Conservation (phyloP, 1,140 invertebrate species). For the Anoplophora glabripennis region DNA sequence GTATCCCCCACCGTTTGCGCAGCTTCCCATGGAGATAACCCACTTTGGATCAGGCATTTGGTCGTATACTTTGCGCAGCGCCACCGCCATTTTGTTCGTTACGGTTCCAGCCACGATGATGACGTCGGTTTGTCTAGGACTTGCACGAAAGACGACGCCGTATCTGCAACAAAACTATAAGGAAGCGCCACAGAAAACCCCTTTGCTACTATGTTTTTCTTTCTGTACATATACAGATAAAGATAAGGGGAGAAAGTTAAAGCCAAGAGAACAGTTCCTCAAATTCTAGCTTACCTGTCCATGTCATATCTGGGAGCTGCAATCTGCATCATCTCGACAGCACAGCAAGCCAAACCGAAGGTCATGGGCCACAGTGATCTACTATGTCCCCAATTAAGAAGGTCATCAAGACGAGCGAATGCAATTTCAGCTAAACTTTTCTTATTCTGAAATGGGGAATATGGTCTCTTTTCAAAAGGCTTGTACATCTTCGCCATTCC, state of each 20-base stretch:
- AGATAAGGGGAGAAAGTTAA: no score
- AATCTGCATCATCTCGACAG: slow-evolving; percentile 99
- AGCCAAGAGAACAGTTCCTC: no score
- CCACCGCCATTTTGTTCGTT: slow-evolving; percentile 99
- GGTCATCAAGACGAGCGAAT: slow-evolving; percentile 70
- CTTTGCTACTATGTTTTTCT: no score
- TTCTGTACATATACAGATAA: no score
- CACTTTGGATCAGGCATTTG: slow-evolving; percentile 83
- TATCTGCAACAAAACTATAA: slow-evolving; percentile 17
- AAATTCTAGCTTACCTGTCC: no score
- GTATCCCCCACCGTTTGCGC: slow-evolving; percentile 98
- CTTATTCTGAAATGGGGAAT: slow-evolving; percentile 33
- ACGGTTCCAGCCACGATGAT: slow-evolving; percentile 98
- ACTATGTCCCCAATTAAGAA: slow-evolving; percentile 93
- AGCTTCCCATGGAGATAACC: slow-evolving; percentile 99
- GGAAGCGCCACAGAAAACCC: background rate
- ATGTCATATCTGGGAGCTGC: slow-evolving; percentile 97
- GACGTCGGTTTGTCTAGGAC: slow-evolving; percentile 91
- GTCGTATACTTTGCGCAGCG: slow-evolving; percentile 88
- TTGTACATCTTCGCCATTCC: slow-evolving; percentile 15
- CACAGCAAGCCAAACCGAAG: slow-evolving; percentile 96
- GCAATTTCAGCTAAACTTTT: slow-evolving; percentile 24
- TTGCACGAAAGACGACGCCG: slow-evolving; percentile 83
- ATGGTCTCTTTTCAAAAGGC: slow-evolving; percentile 24
- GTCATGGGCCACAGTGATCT: slow-evolving; percentile 93